A percentile compares a stretch with the other conserved stretches of the same genome.
Evolutionary conservation across 2,113 vertebrate species (phyloP).

Genomic region (Anarrhichthys ocellatus): DNA sequence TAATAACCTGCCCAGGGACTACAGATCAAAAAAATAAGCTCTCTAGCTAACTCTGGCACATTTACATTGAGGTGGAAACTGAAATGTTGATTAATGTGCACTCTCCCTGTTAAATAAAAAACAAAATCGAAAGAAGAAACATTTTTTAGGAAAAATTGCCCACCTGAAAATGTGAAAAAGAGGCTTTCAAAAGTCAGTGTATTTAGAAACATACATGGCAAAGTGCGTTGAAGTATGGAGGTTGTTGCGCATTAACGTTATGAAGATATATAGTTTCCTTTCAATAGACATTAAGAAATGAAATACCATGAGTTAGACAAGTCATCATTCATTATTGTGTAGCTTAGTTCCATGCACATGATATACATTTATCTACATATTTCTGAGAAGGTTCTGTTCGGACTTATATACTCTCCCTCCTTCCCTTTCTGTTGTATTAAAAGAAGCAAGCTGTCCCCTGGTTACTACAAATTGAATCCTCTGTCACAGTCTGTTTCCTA

Average conservation of each 20-base stretch:
- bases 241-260: neutral
- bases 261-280: neutral
- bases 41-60: neutral
- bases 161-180: neutral
- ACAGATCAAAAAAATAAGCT: neutral
- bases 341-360: neutral
- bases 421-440: neutral
- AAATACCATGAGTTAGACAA: neutral
- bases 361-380: neutral
- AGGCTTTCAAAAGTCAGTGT: neutral
- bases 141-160: neutral
- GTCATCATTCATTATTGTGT: neutral
- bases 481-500: neutral
- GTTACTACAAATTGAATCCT: conserved; percentile 12
- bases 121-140: neutral
- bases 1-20: neutral
- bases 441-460: neutral
- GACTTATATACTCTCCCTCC: neutral
- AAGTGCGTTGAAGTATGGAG: neutral
- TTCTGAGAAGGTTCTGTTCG: neutral
- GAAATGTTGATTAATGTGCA: neutral
- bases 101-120: neutral
- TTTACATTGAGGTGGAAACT: neutral
- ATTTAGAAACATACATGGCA: neutral
- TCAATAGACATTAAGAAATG: neutral